Conservation (phyloP, 2,113 vertebrate genomes). For the Actinemys pallida region DNA sequence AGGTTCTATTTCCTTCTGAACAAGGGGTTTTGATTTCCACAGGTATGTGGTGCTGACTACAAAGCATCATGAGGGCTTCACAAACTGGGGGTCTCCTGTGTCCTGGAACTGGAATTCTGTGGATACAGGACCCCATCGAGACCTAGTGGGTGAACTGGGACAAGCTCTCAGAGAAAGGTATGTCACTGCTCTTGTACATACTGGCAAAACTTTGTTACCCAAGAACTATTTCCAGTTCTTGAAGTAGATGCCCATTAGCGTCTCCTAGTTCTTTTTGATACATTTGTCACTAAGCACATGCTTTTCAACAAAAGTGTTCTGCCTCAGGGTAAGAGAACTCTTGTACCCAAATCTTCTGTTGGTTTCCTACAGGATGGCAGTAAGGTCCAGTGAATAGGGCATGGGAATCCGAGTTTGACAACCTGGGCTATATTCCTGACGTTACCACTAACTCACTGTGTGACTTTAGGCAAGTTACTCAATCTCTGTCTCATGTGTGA, state of each 20-base stretch:
- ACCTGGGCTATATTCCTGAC: not conserved
- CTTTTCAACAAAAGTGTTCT: not conserved
- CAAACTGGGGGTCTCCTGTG: constrained; percentile 89
- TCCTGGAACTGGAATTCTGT: constrained; percentile 98
- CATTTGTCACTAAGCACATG: rapidly evolving
- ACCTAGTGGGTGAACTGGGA: constrained; percentile 91
- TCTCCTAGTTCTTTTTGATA: not conserved
- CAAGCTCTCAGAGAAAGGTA: constrained; percentile 89
- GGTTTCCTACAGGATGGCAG: not conserved
- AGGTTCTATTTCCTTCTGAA: not conserved
- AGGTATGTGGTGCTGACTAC: constrained; percentile 96
- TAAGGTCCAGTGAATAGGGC: not conserved
- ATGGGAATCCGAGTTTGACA: not conserved
- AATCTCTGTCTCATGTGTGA: not conserved
- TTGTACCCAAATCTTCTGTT: not conserved
- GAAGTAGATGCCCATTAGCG: not conserved
- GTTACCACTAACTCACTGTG: not conserved
- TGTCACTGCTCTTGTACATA: not conserved
- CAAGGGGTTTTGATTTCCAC: not conserved
- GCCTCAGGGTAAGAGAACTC: not conserved
- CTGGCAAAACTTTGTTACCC: not conserved
- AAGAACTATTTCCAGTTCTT: not conserved
- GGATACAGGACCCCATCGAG: constrained; percentile 88
- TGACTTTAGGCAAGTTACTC: not conserved
- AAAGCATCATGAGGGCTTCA: constrained; percentile 97